Evolutionary conservation across 1,140 invertebrate species (phyloP).

Genomic region (Microplitis demolitor): DNA sequence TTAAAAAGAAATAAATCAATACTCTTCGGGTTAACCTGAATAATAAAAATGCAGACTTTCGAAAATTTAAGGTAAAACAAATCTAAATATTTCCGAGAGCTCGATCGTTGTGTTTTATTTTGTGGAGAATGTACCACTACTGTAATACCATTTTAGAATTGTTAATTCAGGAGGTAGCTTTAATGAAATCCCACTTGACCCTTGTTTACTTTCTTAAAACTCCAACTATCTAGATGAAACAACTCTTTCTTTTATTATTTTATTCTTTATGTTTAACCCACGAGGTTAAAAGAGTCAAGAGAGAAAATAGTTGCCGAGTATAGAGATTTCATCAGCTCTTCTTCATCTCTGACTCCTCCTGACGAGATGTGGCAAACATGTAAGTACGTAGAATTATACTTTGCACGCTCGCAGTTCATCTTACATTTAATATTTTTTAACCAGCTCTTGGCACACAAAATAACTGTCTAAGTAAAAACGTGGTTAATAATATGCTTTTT

Average conservation of each 20-base stretch:
- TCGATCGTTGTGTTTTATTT: no score
- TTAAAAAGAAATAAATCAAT: no score
- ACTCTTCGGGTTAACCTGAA: no score
- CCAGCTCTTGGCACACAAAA: no score
- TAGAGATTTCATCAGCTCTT: constrained; percentile 7
- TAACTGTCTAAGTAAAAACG: no score
- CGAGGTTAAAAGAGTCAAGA: constrained; percentile 18
- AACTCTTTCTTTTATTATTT: constrained; percentile 5
- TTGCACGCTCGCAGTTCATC: not conserved
- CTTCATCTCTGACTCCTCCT: not conserved
- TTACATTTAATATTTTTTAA: no score
- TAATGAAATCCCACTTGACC: constrained; percentile 48
- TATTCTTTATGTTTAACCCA: constrained; percentile 20
- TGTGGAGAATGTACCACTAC: no score
- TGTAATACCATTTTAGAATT: constrained; percentile 50
- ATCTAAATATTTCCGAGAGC: no score
- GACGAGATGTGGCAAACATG: not conserved
- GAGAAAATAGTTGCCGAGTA: constrained; percentile 14
- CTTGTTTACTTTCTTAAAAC: constrained; percentile 14
- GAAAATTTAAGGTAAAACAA: no score
- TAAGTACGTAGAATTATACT: constrained; percentile 6
- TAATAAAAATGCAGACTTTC: no score
- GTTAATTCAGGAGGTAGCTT: constrained; percentile 45
- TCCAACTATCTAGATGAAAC: not conserved
- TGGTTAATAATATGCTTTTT: no score